Percentiles rank a stretch among this genome's conserved stretches.
Conservation (phyloP, 2,888 invertebrate species). For the Halocaridina rubra region DNA sequence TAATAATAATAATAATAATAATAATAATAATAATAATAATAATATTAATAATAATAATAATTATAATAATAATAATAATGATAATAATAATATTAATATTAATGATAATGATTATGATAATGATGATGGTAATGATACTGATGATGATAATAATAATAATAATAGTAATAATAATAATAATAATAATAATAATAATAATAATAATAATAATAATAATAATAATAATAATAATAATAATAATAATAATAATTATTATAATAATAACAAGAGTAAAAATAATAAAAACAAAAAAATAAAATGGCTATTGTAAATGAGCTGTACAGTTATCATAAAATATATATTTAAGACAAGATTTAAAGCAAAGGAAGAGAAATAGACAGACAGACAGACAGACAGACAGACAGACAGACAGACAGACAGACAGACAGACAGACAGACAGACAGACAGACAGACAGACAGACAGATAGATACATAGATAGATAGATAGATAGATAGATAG, state of each 20-base stretch:
- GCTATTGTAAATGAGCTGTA: too few relatives aligned
- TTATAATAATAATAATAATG: constrained; percentile 1
- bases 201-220: constrained; percentile 5
- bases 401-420: too few relatives aligned
- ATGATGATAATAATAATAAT: constrained; percentile 4
- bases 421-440: too few relatives aligned
- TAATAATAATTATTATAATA: neutral
- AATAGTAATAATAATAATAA: neutral
- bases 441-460: too few relatives aligned
- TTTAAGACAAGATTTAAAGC: too few relatives aligned
- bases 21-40: constrained; percentile 29
- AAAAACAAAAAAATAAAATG: too few relatives aligned
- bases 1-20: constrained; percentile 19
- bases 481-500: too few relatives aligned
- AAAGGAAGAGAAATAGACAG: too few relatives aligned
- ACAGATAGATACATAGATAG: too few relatives aligned
- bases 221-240: constrained; percentile 11
- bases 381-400: too few relatives aligned
- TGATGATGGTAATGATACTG: neutral
- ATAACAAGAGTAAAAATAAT: too few relatives aligned
- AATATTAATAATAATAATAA: constrained; percentile 8
- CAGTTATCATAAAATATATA: too few relatives aligned
- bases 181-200: constrained; percentile 11
- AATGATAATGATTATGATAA: neutral
- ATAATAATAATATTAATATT: constrained; percentile 3